Evolutionary conservation across 2,113 vertebrate species (phyloP).

Genomic region (Camelus bactrianus): DNA sequence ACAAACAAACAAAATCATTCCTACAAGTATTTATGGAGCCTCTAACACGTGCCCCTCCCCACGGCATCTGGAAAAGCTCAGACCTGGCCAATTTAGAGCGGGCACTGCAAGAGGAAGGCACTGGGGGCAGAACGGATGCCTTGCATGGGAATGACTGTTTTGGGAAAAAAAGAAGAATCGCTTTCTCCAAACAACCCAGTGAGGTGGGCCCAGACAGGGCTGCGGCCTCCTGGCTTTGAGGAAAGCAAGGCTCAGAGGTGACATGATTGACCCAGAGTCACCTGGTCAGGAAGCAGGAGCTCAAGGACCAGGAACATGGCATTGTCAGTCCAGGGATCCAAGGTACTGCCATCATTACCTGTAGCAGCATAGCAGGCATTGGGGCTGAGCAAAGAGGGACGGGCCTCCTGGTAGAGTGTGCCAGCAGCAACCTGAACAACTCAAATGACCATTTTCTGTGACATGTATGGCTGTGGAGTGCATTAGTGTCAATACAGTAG

Average conservation of each 20-base stretch:
- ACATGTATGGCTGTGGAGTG: neutral
- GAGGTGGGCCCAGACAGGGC: neutral
- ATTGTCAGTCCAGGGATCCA: neutral
- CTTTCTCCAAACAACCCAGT: neutral
- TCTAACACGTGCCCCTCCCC: conserved; percentile 22
- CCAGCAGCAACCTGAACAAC: neutral
- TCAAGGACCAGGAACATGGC: neutral
- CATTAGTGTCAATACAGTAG: neutral
- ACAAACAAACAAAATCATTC: conserved; percentile 80
- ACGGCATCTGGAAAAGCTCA: conserved; percentile 82
- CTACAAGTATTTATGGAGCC: conserved; percentile 74
- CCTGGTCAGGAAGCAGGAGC: neutral
- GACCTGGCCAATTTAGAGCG: conserved; percentile 62
- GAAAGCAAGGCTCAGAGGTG: neutral
- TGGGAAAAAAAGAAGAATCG: neutral
- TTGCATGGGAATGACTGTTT: neutral
- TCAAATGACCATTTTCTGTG: neutral
- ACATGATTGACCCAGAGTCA: neutral
- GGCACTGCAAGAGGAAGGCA: conserved; percentile 31
- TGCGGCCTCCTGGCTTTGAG: neutral
- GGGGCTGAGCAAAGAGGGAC: neutral
- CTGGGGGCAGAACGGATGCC: neutral
- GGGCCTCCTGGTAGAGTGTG: neutral
- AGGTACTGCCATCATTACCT: neutral
- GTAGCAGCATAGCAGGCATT: neutral